Conservation (phyloP, 2,797 vertebrate species). For the Manis javanica region DNA sequence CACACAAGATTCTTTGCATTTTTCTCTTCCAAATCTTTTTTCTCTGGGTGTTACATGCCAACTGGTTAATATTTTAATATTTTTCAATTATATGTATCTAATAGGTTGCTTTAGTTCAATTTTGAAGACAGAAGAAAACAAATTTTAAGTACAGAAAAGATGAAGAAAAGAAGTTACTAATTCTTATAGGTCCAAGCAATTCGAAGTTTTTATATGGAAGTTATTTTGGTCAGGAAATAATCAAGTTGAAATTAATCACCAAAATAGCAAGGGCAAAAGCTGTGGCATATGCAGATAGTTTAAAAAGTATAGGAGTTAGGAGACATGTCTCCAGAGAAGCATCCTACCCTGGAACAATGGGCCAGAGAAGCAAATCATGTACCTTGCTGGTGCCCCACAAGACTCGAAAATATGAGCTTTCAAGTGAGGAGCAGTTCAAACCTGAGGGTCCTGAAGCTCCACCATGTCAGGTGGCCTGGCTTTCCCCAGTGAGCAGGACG, state of each 20-base stretch:
- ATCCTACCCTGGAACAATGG: not conserved
- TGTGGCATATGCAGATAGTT: not conserved
- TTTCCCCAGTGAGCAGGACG: not conserved
- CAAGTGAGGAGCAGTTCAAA: not conserved
- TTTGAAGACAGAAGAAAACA: not conserved
- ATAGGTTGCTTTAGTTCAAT: not conserved
- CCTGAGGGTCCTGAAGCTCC: not conserved
- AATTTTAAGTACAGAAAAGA: not conserved
- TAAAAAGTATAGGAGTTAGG: not conserved
- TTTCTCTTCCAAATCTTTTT: not conserved
- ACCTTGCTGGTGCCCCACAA: not conserved
- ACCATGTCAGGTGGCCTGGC: fast-evolving
- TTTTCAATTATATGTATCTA: not conserved
- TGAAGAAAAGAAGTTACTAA: not conserved
- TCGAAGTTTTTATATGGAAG: not conserved
- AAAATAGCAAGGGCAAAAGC: not conserved
- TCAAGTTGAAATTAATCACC: not conserved
- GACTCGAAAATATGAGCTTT: not conserved
- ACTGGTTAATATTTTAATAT: not conserved
- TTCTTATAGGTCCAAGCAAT: not conserved
- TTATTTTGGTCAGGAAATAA: not conserved
- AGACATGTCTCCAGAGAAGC: not conserved
- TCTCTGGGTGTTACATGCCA: not conserved
- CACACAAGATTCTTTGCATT: not conserved
- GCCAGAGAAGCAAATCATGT: not conserved